Evolutionary conservation across 2,797 vertebrate genomes (phyloP), one percentile per base, ranked within the genome.

Genomic region (Denticeps clupeoides): DNA sequence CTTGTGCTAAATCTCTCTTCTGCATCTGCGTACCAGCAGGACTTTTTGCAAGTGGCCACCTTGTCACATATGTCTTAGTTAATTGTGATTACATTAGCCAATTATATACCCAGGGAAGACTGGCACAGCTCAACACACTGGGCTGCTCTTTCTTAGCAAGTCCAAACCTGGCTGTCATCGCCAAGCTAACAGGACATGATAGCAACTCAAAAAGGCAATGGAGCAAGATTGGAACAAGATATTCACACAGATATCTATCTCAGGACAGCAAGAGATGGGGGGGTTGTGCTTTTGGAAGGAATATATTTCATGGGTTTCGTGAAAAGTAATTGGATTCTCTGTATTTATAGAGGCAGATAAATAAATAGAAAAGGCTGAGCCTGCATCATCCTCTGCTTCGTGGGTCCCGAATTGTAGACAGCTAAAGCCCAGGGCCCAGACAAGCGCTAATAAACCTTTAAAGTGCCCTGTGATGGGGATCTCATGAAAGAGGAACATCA

Each of bases 71-170:
- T 28, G 25, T 35, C 32, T 31, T 37, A 16, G 21, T 45, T 52
- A 49, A 40, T 43, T 32, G 12, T 22, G 38, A 49, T 45, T 31
- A 49, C 35, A 56, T 56, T 47, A 59, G n/a, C 33, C 27, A 26
- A 38, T 53, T 51, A 51, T 43, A 46, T 11, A 18, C 24, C 9
- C 53, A 43, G 26, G 18, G 10, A 44, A 31, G 49, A 18, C 43
- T 38, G 2, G n/a, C 6, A 7, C 32, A 16, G 32, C 7, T 13
- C 7, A 12, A 15, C n/a, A 32, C 29, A 32, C 11, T n/a, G 32
- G 35, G 12, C 35, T 32, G 15, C 8, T 5, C 6, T 15, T 15
- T 15, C 18, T 38, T 38, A 38, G 10, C 35, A 19, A 18, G 16
- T 49, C 41, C 25, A 26, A 49, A 45, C 24, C 19, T 18, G n/a